A percentile compares a stretch with the other conserved stretches of the same genome.
phyloP scores from a whole-genome alignment of 1,140 invertebrate genomes.

The Tribolium castaneum region DNA sequence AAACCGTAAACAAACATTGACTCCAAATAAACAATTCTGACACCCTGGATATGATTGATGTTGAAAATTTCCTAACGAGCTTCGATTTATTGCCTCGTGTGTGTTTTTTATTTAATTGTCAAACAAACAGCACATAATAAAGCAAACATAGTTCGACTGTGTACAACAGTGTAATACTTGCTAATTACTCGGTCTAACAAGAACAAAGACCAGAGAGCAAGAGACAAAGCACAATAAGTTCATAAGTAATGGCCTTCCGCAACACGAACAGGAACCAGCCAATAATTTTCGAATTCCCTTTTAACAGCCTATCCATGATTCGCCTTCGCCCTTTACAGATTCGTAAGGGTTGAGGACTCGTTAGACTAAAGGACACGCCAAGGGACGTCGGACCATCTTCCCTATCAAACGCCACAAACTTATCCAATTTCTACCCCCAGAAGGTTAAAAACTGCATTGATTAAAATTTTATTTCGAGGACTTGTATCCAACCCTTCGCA shows the following conservation, averaged over 20 bases:
- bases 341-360: background rate
- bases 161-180: background rate
- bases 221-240: constrained; percentile 27
- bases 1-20: background rate
- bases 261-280: constrained; percentile 26
- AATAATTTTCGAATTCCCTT: constrained; percentile 25
- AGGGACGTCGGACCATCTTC: too few relatives aligned
- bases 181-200: constrained; percentile 22
- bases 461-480: background rate
- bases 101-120: background rate
- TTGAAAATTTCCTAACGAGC: constrained; percentile 7
- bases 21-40: constrained; percentile 13
- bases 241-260: constrained; percentile 23
- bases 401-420: background rate
- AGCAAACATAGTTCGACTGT: background rate
- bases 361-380: background rate
- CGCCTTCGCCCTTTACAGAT: background rate
- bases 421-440: background rate
- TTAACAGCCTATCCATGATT: background rate
- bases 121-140: background rate
- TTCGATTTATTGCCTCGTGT: background rate
- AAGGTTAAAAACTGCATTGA: too few relatives aligned
- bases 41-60: constrained; percentile 5
- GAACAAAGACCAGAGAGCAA: constrained; percentile 11
- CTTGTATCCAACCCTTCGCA: background rate